These are phyloP conservation scores for Drosophila simulans DNA, from an alignment of 1,140 invertebrate genomes.

Conservation along the genomic window DNA sequence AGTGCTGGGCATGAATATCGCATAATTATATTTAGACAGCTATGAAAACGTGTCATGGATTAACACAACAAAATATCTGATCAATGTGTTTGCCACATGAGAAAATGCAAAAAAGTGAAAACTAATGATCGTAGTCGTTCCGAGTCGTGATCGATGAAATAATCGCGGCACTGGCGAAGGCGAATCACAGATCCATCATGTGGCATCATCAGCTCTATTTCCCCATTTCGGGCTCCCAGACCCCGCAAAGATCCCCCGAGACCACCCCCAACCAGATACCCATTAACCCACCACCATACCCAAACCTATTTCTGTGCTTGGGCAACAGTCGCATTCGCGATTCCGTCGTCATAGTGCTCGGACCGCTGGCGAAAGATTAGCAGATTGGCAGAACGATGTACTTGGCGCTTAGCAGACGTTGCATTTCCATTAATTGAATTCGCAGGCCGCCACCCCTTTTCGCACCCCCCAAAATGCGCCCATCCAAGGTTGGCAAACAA, in stretches of 20 bases:
- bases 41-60: slow-evolving; percentile 20
- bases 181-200: slow-evolving; percentile 11
- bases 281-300: slow-evolving; percentile 5
- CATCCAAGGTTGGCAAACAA: slow-evolving; percentile 16
- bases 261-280: neutral
- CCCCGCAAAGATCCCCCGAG: neutral
- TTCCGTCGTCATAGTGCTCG: slow-evolving; percentile 17
- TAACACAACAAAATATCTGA: slow-evolving; percentile 20
- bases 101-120: slow-evolving; percentile 10
- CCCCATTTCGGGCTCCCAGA: slow-evolving; percentile 18
- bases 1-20: slow-evolving; percentile 7
- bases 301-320: slow-evolving; percentile 16
- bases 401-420: slow-evolving; percentile 1
- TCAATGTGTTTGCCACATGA: slow-evolving; percentile 4
- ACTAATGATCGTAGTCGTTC: slow-evolving; percentile 7
- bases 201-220: slow-evolving; percentile 6
- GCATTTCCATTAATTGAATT: slow-evolving; percentile 22
- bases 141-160: slow-evolving; percentile 44
- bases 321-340: slow-evolving; percentile 16
- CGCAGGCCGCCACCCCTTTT: neutral
- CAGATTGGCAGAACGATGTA: neutral
- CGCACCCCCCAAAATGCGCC: slow-evolving; percentile 3
- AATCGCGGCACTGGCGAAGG: slow-evolving; percentile 1
- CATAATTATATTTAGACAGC: slow-evolving; percentile 22
- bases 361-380: slow-evolving; percentile 16